These are phyloP conservation scores for Hyppa rectilinea DNA, from an alignment of 2,888 invertebrate genomes.

Conservation along the genomic window DNA sequence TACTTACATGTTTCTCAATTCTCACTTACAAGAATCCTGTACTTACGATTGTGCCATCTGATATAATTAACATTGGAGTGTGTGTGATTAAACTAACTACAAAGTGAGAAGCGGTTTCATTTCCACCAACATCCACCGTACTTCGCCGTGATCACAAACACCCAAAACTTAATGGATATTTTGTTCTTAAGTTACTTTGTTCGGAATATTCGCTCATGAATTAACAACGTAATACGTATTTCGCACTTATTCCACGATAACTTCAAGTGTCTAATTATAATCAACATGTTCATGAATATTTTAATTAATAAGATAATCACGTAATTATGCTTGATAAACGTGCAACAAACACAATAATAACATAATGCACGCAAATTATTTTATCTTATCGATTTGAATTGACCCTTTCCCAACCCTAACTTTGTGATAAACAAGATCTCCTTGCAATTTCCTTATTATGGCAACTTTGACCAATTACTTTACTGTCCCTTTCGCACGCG, in stretches of 20 bases:
- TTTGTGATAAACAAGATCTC: conserved; percentile 64
- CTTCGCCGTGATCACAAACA: too few species aligned
- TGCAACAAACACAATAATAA: conserved; percentile 16
- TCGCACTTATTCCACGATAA: conserved; percentile 3
- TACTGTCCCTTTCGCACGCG: conserved; percentile 70
- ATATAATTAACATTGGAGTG: too few species aligned
- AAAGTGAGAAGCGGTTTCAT: too few species aligned
- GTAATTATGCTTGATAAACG: conserved; percentile 27
- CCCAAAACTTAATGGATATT: too few species aligned
- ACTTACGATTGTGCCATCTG: too few species aligned
- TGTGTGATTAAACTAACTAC: too few species aligned
- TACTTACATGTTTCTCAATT: too few species aligned
- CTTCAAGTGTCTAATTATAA: conserved; percentile 13
- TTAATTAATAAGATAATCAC: conserved; percentile 31
- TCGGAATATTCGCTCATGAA: background rate
- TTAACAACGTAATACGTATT: conserved; percentile 2
- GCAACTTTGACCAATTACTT: conserved; percentile 70
- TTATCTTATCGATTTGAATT: conserved; percentile 65
- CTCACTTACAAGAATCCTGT: too few species aligned
- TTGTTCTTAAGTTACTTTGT: conserved; percentile 5
- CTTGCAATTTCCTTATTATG: conserved; percentile 69
- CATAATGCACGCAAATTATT: conserved; percentile 34
- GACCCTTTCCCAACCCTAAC: conserved; percentile 70
- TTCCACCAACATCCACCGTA: too few species aligned
- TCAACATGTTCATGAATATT: conserved; percentile 11